phyloP scores from a whole-genome alignment of 2,888 invertebrate genomes.

The Halictus quadricinctus region DNA sequence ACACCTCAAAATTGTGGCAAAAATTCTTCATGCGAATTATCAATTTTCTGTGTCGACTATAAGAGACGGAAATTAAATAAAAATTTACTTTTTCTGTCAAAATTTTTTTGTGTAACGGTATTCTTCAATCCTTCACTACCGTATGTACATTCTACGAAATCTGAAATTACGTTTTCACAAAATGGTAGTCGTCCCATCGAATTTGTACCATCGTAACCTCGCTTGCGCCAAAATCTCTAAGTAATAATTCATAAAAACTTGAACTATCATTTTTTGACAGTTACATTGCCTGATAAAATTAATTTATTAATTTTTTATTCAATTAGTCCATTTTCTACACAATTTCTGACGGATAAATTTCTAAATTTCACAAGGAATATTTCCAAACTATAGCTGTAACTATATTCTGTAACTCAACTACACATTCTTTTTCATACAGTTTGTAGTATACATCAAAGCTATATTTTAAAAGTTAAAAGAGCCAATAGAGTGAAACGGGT shows the following conservation, averaged over 20 bases:
- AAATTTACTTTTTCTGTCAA: not conserved
- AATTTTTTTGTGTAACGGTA: not conserved
- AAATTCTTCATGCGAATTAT: not conserved
- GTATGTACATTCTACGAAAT: too few species aligned
- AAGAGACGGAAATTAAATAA: not conserved
- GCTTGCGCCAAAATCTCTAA: not conserved
- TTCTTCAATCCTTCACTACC: too few species aligned
- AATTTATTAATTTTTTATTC: not conserved
- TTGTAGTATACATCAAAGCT: not conserved
- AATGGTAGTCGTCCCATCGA: too few species aligned
- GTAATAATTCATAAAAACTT: not conserved
- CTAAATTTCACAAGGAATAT: not conserved
- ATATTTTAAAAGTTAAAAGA: not conserved
- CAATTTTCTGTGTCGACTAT: not conserved
- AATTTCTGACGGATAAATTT: too few species aligned
- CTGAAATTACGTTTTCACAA: too few species aligned
- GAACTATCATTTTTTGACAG: not conserved
- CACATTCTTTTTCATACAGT: not conserved
- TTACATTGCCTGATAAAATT: not conserved
- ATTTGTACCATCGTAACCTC: not conserved
- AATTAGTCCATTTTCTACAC: too few species aligned
- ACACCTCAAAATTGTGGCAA: constrained; percentile 36
- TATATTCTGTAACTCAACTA: not conserved
- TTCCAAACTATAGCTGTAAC: not conserved
- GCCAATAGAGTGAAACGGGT: too few species aligned